phyloP scores from a whole-genome alignment of 2,888 invertebrate species.

The Meteorus cinctellus region DNA sequence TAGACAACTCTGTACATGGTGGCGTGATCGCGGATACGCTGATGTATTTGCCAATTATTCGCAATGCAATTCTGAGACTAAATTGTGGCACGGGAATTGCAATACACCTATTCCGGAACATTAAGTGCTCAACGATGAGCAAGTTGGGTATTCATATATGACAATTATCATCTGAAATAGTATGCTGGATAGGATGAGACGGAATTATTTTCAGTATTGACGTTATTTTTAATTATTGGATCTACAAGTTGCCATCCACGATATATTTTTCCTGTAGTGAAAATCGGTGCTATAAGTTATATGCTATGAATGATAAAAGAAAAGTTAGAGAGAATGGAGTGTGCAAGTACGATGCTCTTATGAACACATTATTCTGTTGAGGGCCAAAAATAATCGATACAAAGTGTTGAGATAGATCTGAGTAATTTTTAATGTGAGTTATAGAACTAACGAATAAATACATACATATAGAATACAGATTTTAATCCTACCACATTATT shows the following conservation, averaged over 20 bases:
- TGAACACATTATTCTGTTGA: conserved; percentile 42
- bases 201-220: conserved; percentile 30
- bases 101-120: conserved; percentile 79
- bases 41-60: conserved; percentile 84
- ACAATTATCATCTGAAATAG: too few relatives aligned
- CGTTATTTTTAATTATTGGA: conserved; percentile 3
- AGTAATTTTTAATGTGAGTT: conserved; percentile 56
- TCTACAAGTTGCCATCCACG: conserved; percentile 25
- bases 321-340: background rate
- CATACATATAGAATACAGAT: conserved; percentile 61
- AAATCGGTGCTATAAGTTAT: conserved; percentile 18
- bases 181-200: background rate
- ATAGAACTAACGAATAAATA: conserved; percentile 49
- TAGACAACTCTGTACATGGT: conserved; percentile 87
- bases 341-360: conserved; percentile 30
- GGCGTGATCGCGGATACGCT: conserved; percentile 83
- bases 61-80: conserved; percentile 79
- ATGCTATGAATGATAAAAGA: background rate
- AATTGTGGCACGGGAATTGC: conserved; percentile 85
- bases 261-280: background rate
- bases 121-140: conserved; percentile 36
- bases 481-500: conserved; percentile 52
- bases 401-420: conserved; percentile 17
- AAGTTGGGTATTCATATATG: too few relatives aligned
- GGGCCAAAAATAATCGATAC: conserved; percentile 3